Base-by-base conservation (phyloP, 2,797 vertebrate species). In the Amniataba percoides region DNA sequence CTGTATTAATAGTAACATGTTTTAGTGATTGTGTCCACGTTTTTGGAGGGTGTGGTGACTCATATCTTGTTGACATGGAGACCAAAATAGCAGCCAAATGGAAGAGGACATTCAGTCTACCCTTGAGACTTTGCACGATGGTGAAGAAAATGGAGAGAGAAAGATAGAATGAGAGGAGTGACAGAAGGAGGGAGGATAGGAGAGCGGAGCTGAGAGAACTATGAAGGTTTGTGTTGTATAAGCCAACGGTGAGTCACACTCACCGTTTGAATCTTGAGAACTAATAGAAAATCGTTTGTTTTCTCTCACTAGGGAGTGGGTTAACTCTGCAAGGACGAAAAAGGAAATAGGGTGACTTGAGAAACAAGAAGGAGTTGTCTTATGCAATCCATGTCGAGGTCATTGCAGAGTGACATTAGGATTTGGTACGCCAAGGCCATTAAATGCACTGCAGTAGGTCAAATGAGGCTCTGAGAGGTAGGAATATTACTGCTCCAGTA, bases 201-300 rank as follows among this genome's bases (percentile, higher is more conserved):
- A 90, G 76, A 79, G 68, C 52, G 90, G 79, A 85, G 81, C 84
- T 90, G 83, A 82, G 83, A 93, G 80, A 90, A 92, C 85, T 90
- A 89, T 81, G 89, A 93, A 90, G 87, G 78, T 88, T 89, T 89
- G 85, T 89, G 91, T 95, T 95, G 92, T 93, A 84, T 94, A 93
- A 95, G 91, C 88, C 83, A 89, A 89, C 55, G 69, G 87, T 95
- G 94, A 95, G 88, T 95, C 94, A 94, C 85, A 88, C 86, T 90
- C 88, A 87, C 86, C 62, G 82, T 93, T 93, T 91, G 88, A 92
- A 90, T 93, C 91, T 92, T 91, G 90, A 92, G 83, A 92, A 93
- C 89, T 92, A 90, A 93, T 91, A 90, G 89, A 93, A 93, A 93
- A 93, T 92, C 82, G 48, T 95, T 89, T 91, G 85, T 89, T 93